These are phyloP conservation scores for Panagrolaimus sp. DNA, from an alignment of 1,140 invertebrate genomes.

Conservation along the genomic window DNA sequence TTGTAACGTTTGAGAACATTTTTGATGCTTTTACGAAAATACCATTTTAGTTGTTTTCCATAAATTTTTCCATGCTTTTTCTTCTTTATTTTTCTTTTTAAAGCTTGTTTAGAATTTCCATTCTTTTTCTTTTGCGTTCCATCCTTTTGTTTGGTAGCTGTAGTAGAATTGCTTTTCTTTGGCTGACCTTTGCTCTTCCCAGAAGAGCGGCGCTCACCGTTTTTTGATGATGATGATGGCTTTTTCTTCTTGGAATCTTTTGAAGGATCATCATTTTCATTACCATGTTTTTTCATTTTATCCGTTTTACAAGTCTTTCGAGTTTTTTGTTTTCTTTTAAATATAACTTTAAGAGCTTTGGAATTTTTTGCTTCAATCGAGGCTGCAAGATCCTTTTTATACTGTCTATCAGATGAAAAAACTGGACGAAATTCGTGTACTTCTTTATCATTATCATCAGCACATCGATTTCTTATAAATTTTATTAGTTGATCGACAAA, in stretches of 20 bases:
- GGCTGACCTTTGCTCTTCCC: background rate
- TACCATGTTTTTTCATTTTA: background rate
- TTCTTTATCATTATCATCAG: background rate
- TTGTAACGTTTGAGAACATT: no score
- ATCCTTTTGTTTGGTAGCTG: no score
- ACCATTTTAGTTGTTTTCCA: no score
- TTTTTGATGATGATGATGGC: constrained; percentile 7
- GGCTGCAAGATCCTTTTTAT: background rate
- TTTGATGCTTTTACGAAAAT: no score
- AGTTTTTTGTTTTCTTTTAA: background rate
- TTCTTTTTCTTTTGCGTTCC: no score
- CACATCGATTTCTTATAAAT: background rate
- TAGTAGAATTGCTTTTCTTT: no score
- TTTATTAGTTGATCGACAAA: background rate
- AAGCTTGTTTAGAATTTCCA: no score
- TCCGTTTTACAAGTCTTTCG: background rate
- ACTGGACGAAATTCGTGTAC: background rate
- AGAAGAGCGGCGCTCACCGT: constrained; percentile 7
- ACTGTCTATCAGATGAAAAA: background rate
- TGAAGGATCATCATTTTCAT: background rate
- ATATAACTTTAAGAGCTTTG: no score
- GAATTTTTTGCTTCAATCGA: no score
- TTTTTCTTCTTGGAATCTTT: background rate
- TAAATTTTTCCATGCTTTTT: no score
- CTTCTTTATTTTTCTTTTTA: no score